Percentiles rank a stretch among this genome's conserved stretches.
These are phyloP conservation scores for Dusona sp. DNA, from an alignment of 2,888 invertebrate species.

Conservation along the genomic window DNA sequence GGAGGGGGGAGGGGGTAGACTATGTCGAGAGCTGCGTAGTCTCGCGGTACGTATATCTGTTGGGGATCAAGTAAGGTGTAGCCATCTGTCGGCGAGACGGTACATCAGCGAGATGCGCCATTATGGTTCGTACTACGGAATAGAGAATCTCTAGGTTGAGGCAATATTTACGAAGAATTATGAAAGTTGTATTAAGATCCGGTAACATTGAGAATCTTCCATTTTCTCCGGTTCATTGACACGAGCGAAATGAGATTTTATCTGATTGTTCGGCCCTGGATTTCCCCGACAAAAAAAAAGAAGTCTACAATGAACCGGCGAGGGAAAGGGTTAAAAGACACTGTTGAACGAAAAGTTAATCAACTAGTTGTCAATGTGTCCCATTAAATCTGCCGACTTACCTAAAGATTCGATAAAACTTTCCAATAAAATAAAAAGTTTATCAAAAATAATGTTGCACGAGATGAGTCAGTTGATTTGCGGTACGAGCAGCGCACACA, in stretches of 20 bases:
- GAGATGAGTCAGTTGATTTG: slow-evolving; percentile 10
- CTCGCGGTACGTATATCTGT: background rate
- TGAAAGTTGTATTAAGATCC: background rate
- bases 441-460: background rate
- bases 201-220: background rate
- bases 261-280: background rate
- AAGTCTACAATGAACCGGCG: background rate
- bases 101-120: slow-evolving; percentile 47
- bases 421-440: background rate
- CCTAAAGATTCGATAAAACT: slow-evolving; percentile 1
- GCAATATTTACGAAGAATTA: background rate
- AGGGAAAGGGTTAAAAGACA: background rate
- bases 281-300: background rate
- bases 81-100: slow-evolving; percentile 57
- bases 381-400: background rate
- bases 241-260: background rate
- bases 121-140: slow-evolving; percentile 15
- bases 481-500: background rate
- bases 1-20: background rate
- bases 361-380: background rate
- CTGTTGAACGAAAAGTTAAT: background rate
- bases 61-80: background rate
- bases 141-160: background rate
- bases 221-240: background rate
- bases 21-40: background rate